Evolutionary conservation across 2,113 vertebrate genomes (phyloP), one percentile per base, ranked within the genome.

Genomic region (chimpanzee (Pan troglodytes)): DNA sequence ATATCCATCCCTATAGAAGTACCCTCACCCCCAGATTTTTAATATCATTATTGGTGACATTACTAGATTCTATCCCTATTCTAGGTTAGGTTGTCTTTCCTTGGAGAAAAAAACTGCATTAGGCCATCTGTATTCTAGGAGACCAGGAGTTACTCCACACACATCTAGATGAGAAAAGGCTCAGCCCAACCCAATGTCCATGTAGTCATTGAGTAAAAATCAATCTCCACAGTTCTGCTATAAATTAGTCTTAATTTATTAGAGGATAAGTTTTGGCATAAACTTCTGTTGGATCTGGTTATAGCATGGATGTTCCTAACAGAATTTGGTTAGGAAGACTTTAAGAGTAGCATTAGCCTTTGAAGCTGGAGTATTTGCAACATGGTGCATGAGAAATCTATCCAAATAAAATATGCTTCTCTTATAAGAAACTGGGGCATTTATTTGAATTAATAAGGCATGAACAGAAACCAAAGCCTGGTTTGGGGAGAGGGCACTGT

Each of bases 131-230:
- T 8, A 20, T n/a, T 57, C 50, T 73, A 38, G 13, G 64, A 8
- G 57, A 48, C 43, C 32, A 6, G 70, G 13, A 73, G 38, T 17
- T 5, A 7, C 14, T 57, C 32, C 45, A 30, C 1, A 2, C 30
- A 14, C 1, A 0, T 25, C 55, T 8, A 0, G 4, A 6, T 1
- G 40, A 59, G 18, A 8, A 13, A 35, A 17, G 0, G 14, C 79
- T 93, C 32, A 27, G 72, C 40, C 57, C n/a, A 14, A 32, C 43
- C 48, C 38, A 30, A 4, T 0, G 30, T 0, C 40, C 17, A 9
- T 14, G n/a, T 2, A 17, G 68, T 11, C 61, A 35, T 16, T 43
- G 23, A 22, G 59, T 14, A n/a, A 76, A 43, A 38, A 4, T 32
- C 10, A 20, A 38, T 59, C 68, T 72, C 78, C 8, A 27, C 9